Percentiles rank a stretch among this genome's conserved stretches.
phyloP scores from a whole-genome alignment of 2,797 vertebrate species.

The Leuciscus waleckii region DNA sequence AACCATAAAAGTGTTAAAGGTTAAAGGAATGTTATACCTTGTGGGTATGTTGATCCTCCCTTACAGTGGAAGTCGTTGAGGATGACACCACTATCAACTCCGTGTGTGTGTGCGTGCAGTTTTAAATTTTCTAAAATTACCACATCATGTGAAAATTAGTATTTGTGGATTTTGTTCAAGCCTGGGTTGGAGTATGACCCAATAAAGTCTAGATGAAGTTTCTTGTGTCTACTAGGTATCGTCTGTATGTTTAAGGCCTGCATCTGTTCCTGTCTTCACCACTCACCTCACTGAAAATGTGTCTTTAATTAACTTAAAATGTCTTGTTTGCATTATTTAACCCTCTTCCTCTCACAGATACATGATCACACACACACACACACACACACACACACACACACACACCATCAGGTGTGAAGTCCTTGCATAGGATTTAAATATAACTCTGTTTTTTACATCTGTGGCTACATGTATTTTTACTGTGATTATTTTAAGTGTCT shows the following conservation, averaged over 20 bases:
- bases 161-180: constrained; percentile 44
- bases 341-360: neutral
- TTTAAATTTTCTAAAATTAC: constrained; percentile 1
- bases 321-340: constrained; percentile 51
- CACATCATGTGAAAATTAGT: constrained; percentile 2
- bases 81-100: neutral
- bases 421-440: constrained; percentile 54
- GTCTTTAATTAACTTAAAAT: constrained; percentile 57
- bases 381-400: constrained; percentile 11
- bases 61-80: neutral
- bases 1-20: neutral
- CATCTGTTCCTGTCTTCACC: constrained; percentile 46
- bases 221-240: constrained; percentile 28
- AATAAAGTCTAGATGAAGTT: constrained; percentile 39
- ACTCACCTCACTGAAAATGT: constrained; percentile 27
- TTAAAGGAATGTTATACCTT: neutral
- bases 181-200: constrained; percentile 57
- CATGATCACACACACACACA: neutral
- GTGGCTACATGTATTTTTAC: constrained; percentile 59
- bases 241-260: constrained; percentile 41
- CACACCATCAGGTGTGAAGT: constrained; percentile 45
- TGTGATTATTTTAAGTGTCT: constrained; percentile 59
- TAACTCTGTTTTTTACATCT: constrained; percentile 53
- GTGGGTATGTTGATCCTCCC: neutral
- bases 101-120: neutral